Evolutionary conservation across 37 sponge, comb jelly and placozoan genomes (phyloP).

Genomic region (Bolinopsis microptera): DNA sequence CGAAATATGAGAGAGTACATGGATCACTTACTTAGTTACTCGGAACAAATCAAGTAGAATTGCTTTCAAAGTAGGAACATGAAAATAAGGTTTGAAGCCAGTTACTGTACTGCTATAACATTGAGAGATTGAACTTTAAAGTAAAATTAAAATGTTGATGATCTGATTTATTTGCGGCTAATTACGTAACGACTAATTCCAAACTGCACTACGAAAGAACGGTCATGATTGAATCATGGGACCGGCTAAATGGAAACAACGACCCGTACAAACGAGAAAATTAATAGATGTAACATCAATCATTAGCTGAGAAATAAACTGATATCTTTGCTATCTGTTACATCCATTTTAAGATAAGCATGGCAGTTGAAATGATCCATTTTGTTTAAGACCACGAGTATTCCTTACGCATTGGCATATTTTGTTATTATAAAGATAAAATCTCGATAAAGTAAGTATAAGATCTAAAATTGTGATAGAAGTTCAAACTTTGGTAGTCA

Average conservation of each 20-base stretch:
- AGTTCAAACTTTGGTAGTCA: no score
- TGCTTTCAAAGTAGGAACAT: no score
- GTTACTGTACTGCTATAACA: no score
- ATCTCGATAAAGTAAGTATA: no score
- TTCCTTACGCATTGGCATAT: no score
- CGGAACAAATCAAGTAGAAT: neutral
- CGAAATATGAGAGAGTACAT: neutral
- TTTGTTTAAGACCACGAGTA: neutral
- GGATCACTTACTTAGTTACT: neutral
- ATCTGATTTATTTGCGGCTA: neutral
- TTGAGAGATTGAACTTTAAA: neutral
- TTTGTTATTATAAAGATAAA: no score
- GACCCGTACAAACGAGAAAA: no score
- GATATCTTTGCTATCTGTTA: neutral
- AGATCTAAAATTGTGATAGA: no score
- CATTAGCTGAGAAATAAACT: neutral
- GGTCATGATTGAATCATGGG: neutral
- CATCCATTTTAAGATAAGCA: neutral
- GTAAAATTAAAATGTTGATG: neutral
- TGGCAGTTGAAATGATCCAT: neutral
- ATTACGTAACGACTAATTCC: neutral
- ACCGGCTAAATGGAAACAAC: no score
- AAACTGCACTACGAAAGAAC: neutral
- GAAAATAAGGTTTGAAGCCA: no score
- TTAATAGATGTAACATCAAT: no score